phyloP scores from a whole-genome alignment of 2,888 invertebrate genomes.

The Ceratothoa steindachneri region DNA sequence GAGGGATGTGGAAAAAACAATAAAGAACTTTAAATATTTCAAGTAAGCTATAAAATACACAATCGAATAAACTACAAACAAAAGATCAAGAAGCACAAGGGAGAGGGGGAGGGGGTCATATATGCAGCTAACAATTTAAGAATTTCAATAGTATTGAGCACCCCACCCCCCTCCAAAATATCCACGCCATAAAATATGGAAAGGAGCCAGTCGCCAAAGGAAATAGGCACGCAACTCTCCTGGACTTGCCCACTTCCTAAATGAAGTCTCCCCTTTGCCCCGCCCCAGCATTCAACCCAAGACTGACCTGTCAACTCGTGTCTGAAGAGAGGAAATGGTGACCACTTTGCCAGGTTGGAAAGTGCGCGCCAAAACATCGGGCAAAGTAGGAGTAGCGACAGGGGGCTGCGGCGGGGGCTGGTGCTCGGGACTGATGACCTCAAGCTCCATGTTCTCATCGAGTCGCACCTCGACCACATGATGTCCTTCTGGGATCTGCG shows the following conservation, averaged over 20 bases:
- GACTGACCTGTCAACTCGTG: conserved; percentile 21
- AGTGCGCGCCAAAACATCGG: conserved; percentile 21
- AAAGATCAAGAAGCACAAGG: too few species aligned
- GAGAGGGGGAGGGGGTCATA: too few species aligned
- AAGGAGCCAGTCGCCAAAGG: too few species aligned
- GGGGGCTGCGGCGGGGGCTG: neutral
- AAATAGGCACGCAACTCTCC: too few species aligned
- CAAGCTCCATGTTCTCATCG: neutral
- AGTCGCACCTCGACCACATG: neutral
- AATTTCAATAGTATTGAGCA: too few species aligned
- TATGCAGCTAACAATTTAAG: too few species aligned
- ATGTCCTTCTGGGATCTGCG: neutral
- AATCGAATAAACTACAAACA: too few species aligned
- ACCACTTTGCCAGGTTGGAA: conserved; percentile 13
- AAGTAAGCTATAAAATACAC: too few species aligned
- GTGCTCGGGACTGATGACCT: neutral
- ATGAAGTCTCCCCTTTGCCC: neutral
- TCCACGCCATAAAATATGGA: too few species aligned
- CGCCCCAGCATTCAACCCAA: neutral
- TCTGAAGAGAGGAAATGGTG: conserved; percentile 18
- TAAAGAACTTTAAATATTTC: too few species aligned
- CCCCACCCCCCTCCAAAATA: too few species aligned
- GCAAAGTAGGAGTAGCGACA: conserved; percentile 9
- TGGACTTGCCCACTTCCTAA: neutral
- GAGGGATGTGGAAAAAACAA: too few species aligned